Percentiles rank a stretch among this genome's conserved stretches.
These are phyloP conservation scores for Petrocephalus sullivani DNA, from an alignment of 2,797 vertebrate species.

Conservation along the genomic window DNA sequence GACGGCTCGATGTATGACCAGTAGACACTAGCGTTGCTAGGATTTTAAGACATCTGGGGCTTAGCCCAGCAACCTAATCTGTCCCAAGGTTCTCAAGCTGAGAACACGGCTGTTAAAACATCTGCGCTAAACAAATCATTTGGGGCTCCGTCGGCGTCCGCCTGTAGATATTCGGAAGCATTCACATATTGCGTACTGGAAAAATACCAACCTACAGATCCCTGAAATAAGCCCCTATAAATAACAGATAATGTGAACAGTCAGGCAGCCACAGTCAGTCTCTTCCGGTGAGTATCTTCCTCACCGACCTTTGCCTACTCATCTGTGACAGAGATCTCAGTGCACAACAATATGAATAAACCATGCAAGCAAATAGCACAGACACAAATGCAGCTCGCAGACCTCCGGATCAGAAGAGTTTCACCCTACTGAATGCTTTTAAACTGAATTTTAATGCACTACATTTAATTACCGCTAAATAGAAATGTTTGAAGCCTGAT, in stretches of 20 bases:
- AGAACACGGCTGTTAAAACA: not conserved
- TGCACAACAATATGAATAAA: not conserved
- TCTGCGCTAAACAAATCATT: not conserved
- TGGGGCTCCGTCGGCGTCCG: not conserved
- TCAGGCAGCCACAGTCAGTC: not conserved
- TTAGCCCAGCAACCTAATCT: not conserved
- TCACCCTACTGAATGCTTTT: not conserved
- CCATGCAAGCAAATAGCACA: not conserved
- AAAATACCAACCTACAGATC: not conserved
- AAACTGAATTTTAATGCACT: not conserved
- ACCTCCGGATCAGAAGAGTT: not conserved
- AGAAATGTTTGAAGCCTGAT: not conserved
- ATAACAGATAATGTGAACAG: not conserved
- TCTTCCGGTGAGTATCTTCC: not conserved
- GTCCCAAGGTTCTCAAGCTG: not conserved
- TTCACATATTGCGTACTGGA: not conserved
- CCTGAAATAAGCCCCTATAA: not conserved
- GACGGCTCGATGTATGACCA: not conserved
- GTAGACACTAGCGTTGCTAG: not conserved
- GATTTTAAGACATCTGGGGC: not conserved
- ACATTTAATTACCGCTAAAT: not conserved
- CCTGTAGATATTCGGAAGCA: not conserved
- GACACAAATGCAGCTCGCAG: not conserved
- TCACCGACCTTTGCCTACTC: not conserved
- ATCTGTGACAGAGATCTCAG: not conserved